phyloP scores from a whole-genome alignment of 2,113 vertebrate genomes.

The Potamarius usumacintae region DNA sequence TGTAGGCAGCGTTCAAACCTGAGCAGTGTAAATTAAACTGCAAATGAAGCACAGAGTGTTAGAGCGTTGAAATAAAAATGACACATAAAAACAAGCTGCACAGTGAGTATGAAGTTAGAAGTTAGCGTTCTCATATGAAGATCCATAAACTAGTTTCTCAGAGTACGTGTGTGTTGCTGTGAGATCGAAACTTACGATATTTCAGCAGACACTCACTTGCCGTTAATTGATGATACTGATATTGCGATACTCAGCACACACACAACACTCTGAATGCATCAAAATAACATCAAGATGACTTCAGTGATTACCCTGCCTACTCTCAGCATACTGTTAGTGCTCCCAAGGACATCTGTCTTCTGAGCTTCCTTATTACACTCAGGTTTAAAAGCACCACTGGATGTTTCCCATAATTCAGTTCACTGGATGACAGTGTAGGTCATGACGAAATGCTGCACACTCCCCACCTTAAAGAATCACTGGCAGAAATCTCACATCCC shows the following conservation, averaged over 20 bases:
- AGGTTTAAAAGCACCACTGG: background rate
- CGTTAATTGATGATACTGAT: background rate
- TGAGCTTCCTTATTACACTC: background rate
- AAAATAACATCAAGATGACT: background rate
- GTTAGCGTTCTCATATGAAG: background rate
- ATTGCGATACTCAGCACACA: background rate
- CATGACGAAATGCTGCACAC: background rate
- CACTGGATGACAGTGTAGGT: background rate
- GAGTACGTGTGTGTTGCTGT: background rate
- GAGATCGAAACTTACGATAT: background rate
- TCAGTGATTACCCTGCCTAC: background rate
- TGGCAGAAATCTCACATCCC: conserved; percentile 1
- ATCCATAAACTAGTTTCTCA: background rate
- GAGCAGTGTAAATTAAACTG: conserved; percentile 33
- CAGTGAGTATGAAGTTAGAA: background rate
- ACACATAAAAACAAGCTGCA: background rate
- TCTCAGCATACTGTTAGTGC: background rate
- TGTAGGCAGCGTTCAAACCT: conserved; percentile 34
- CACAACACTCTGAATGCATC: background rate
- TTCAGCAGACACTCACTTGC: background rate
- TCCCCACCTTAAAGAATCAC: background rate
- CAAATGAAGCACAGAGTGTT: conserved; percentile 23
- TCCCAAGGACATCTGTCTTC: background rate
- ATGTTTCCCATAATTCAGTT: conserved; percentile 1
- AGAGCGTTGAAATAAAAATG: conserved; percentile 24